Conservation (phyloP, 2,888 invertebrate species). For the Trichogramma dendrolimi region DNA sequence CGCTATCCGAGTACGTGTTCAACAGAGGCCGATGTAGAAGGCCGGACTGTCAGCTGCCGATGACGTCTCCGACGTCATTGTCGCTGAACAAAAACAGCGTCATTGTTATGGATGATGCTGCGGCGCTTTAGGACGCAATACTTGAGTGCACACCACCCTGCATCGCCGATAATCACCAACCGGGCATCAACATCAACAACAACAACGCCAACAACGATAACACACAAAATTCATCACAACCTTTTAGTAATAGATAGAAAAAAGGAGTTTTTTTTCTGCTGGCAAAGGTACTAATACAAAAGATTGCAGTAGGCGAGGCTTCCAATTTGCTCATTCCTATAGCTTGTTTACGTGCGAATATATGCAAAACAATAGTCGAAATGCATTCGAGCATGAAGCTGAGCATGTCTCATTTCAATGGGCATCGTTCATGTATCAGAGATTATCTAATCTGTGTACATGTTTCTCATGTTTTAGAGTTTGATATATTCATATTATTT, state of each 20-base stretch:
- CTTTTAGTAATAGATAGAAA: not conserved
- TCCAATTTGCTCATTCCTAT: too few relatives aligned
- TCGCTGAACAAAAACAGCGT: constrained; percentile 34
- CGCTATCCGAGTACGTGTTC: constrained; percentile 39
- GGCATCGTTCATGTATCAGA: too few relatives aligned
- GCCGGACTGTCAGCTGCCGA: constrained; percentile 46
- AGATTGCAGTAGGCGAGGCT: too few relatives aligned
- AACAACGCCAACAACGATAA: not conserved
- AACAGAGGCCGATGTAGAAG: constrained; percentile 44
- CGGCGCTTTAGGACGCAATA: not conserved
- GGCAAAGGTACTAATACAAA: too few relatives aligned
- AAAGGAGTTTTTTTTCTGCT: too few relatives aligned
- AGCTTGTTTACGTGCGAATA: too few relatives aligned
- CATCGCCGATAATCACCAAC: not conserved
- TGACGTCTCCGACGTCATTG: constrained; percentile 46
- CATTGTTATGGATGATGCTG: constrained; percentile 8
- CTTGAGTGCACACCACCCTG: not conserved
- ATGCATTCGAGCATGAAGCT: too few relatives aligned
- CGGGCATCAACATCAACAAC: not conserved
- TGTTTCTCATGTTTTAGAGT: too few relatives aligned
- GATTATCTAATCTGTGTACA: too few relatives aligned
- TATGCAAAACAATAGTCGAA: too few relatives aligned
- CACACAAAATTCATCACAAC: not conserved
- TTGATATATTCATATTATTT: too few relatives aligned
- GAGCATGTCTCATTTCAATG: too few relatives aligned